Percentiles rank a stretch among this genome's conserved stretches.
These are phyloP conservation scores for Zoanthus gigantus DNA, from an alignment of 92 coral and sea anemone genomes.

Conservation along the genomic window DNA sequence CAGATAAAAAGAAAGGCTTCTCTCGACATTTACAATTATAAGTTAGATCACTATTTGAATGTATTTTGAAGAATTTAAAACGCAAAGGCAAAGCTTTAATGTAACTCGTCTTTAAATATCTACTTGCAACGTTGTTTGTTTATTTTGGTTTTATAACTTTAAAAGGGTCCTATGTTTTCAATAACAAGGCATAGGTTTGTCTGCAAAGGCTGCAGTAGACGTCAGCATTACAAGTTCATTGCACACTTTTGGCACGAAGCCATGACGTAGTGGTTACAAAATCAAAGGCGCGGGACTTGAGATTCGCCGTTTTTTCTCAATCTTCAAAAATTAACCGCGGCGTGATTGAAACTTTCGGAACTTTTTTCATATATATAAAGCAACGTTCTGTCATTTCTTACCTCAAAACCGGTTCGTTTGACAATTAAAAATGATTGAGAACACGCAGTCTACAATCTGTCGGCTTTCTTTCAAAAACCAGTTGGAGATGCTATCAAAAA, in stretches of 20 bases:
- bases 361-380: not conserved
- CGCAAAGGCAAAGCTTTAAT: not conserved
- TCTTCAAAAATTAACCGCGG: not conserved
- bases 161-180: slow-evolving; percentile 1
- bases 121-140: not conserved
- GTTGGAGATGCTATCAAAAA: not conserved
- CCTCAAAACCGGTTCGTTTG: not conserved
- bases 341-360: not conserved
- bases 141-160: slow-evolving; percentile 17
- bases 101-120: not conserved
- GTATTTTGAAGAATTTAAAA: not conserved
- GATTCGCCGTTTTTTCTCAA: not conserved
- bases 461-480: not conserved
- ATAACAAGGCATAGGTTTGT: slow-evolving; percentile 17
- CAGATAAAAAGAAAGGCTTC: not conserved
- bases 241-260: not conserved
- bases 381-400: not conserved
- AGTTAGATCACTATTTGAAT: not conserved
- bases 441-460: not conserved
- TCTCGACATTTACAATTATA: not conserved
- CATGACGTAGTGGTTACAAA: not conserved
- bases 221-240: not conserved
- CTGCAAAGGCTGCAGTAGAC: slow-evolving; percentile 8
- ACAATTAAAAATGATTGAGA: not conserved
- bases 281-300: not conserved